Percentiles rank a stretch among this genome's conserved stretches.
Conservation (phyloP, 2,113 vertebrate species). For the Vulpes vulpes region DNA sequence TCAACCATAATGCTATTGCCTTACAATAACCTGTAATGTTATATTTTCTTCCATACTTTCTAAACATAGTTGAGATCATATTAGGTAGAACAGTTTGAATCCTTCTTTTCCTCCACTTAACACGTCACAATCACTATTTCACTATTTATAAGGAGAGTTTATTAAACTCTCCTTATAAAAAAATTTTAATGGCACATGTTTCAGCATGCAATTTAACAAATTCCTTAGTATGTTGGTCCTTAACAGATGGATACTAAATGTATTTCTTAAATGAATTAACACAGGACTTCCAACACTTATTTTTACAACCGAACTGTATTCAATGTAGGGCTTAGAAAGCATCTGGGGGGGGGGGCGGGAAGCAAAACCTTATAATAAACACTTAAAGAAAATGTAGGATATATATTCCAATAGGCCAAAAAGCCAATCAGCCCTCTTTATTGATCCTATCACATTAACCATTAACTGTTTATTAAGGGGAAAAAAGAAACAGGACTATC, state of each 20-base stretch:
- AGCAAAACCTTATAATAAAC: background rate
- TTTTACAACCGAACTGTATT: slow-evolving; percentile 11
- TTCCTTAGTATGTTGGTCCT: background rate
- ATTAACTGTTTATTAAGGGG: background rate
- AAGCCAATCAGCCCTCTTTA: background rate
- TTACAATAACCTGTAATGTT: background rate
- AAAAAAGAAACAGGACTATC: background rate
- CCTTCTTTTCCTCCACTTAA: background rate
- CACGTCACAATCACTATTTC: background rate
- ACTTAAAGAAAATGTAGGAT: background rate
- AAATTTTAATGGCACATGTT: background rate
- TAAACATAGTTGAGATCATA: background rate
- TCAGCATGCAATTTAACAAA: background rate
- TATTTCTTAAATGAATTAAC: slow-evolving; percentile 33
- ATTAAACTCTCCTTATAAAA: background rate
- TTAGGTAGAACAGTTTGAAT: background rate
- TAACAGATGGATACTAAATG: background rate
- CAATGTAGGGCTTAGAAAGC: background rate
- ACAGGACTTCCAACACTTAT: background rate
- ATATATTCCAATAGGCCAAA: background rate
- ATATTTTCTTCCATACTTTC: background rate
- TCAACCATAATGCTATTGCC: background rate
- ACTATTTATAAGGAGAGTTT: too few relatives aligned
- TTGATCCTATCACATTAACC: background rate
- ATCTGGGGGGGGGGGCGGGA: background rate